Conservation (phyloP, 2,888 invertebrate species). For the Nipponacmea schrenckii region DNA sequence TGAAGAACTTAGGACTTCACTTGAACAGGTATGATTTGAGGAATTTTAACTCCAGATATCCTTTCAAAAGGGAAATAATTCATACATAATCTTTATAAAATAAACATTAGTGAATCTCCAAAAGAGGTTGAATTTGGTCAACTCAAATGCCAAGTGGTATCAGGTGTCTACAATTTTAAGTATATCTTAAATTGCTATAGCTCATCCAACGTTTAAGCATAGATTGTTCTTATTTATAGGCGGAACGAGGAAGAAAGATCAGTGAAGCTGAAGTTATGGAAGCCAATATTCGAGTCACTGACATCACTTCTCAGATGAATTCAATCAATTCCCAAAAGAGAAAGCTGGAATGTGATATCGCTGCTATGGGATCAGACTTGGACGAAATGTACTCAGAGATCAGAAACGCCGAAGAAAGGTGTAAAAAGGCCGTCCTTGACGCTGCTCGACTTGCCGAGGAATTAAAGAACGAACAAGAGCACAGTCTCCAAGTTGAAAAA, state of each 20-base stretch:
- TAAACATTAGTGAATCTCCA: neutral
- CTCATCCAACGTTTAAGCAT: neutral
- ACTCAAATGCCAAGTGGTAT: too few species aligned
- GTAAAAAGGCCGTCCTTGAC: constrained; percentile 72
- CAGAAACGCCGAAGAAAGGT: constrained; percentile 92
- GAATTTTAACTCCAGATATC: too few species aligned
- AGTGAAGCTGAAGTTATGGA: neutral
- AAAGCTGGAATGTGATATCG: constrained; percentile 92
- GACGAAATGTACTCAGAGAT: constrained; percentile 98
- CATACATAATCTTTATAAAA: too few species aligned
- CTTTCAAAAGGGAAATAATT: too few species aligned
- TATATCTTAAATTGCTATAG: neutral
- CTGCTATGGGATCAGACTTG: constrained; percentile 95
- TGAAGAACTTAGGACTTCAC: constrained; percentile 94
- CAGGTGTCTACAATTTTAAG: too few species aligned
- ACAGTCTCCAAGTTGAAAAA: constrained; percentile 97
- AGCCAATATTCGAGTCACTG: constrained; percentile 70
- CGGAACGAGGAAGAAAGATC: neutral
- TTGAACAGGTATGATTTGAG: constrained; percentile 75
- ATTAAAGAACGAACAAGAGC: constrained; percentile 97
- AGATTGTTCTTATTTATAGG: neutral
- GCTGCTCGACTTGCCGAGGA: constrained; percentile 97
- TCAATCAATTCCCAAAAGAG: constrained; percentile 96
- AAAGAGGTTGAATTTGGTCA: too few species aligned
- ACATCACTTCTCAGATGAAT: constrained; percentile 90